phyloP scores from a whole-genome alignment of 2,888 invertebrate genomes.

The Drosophila peninsularis region DNA sequence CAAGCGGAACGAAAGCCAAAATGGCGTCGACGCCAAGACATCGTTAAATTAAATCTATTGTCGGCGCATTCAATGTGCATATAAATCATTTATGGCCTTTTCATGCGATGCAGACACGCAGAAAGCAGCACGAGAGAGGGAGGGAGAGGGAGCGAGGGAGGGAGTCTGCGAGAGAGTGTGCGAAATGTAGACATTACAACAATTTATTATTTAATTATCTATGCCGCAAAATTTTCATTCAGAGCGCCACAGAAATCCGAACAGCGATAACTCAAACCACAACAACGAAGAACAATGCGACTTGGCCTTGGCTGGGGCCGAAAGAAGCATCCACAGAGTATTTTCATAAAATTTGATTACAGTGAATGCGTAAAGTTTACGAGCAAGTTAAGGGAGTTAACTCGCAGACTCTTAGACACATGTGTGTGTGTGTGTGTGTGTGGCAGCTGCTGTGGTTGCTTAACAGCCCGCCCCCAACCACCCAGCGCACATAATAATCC shows the following conservation, averaged over 20 bases:
- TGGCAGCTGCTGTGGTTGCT: conserved; percentile 37
- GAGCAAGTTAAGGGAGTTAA: conserved; percentile 69
- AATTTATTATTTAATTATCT: conserved; percentile 75
- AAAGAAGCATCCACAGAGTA: conserved; percentile 39
- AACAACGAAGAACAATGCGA: conserved; percentile 25
- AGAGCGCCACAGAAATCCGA: conserved; percentile 47
- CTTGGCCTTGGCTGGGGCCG: background rate
- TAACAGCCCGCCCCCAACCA: background rate
- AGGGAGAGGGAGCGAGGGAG: background rate
- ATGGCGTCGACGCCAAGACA: conserved; percentile 67
- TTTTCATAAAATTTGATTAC: conserved; percentile 74
- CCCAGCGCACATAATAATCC: conserved; percentile 24
- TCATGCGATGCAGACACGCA: conserved; percentile 39
- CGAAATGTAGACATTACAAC: conserved; percentile 70
- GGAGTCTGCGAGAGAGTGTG: conserved; percentile 22
- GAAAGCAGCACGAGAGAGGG: background rate
- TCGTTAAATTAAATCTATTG: conserved; percentile 74
- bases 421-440: background rate
- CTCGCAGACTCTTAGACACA: conserved; percentile 34
- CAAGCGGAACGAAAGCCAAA: conserved; percentile 49
- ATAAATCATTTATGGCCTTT: conserved; percentile 70
- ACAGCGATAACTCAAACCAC: conserved; percentile 32
- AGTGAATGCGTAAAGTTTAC: conserved; percentile 73
- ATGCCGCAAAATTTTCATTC: conserved; percentile 68
- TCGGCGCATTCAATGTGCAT: conserved; percentile 73